These are phyloP conservation scores for Scolopax mira DNA, from an alignment of 2,113 vertebrate species.

Conservation along the genomic window DNA sequence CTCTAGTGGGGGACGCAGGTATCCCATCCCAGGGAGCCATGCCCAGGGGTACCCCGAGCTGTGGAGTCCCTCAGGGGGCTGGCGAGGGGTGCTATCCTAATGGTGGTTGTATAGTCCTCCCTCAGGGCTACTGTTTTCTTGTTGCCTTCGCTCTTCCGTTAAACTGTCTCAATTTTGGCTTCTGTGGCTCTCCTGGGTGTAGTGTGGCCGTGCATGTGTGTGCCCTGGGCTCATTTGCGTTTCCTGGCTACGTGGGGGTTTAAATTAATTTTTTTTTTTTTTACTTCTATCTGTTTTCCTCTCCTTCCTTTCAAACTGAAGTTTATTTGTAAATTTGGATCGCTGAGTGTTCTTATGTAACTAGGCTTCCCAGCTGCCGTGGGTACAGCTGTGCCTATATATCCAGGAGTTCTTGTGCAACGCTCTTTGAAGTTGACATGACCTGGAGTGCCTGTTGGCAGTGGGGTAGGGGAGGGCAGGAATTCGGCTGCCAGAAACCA, in stretches of 20 bases:
- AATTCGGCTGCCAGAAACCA: background rate
- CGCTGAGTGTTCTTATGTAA: background rate
- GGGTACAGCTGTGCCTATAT: background rate
- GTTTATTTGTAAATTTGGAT: conserved; percentile 30
- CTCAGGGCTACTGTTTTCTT: too few species aligned
- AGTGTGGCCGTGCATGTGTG: background rate
- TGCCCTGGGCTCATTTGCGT: background rate
- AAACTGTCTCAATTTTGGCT: background rate
- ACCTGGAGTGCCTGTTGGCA: background rate
- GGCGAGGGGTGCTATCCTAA: too few species aligned
- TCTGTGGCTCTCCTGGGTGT: fast-evolving
- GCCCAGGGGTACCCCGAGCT: too few species aligned
- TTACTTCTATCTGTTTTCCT: background rate
- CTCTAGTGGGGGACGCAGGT: too few species aligned
- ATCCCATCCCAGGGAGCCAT: too few species aligned
- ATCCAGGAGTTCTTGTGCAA: background rate
- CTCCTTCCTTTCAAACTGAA: background rate
- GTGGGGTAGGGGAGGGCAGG: background rate
- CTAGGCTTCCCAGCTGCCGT: background rate
- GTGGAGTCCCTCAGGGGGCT: too few species aligned
- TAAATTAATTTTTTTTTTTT: background rate
- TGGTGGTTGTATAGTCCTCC: too few species aligned
- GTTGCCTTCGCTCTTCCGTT: too few species aligned
- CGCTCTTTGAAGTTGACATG: background rate
- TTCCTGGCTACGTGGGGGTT: background rate